Base-by-base conservation (phyloP, 1,140 invertebrate species). In the Melitaea cinxia region DNA sequence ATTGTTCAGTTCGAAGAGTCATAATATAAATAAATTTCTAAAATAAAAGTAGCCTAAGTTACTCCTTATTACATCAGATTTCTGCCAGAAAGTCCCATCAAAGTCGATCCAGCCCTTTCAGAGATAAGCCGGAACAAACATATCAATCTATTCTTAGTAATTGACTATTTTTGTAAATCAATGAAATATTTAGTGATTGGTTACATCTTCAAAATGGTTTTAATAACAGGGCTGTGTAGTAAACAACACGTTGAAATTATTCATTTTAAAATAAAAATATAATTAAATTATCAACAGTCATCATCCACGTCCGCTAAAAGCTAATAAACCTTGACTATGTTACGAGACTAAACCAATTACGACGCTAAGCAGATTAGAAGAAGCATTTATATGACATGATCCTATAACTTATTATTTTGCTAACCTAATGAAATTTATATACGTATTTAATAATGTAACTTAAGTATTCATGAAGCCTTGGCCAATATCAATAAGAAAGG, bases 101-200 rank as follows among this genome's bases (percentile, higher is more conserved):
- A 61, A 50, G 39, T 61, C 14, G 47, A 42, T 61, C 58, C 58
- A 62, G 50, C 49, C 37, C 28, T 66, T 60, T 37, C 64, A 60
- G 64, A 66, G 57, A 60, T 66, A 54, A 60, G 56, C 56, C 63
- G 58, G 56, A 66, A 66, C 64, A 66, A 66, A 66, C 64, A 65
- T n/a, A n/a, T n/a, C n/a, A n/a, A n/a, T n/a, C n/a, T n/a, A n/a
- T n/a, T n/a, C n/a, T n/a, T n/a, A n/a, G n/a, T n/a, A n/a, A n/a
- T n/a, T n/a, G n/a, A n/a, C n/a, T n/a, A n/a, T n/a, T n/a, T n/a
- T n/a, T n/a, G n/a, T n/a, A n/a, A n/a, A n/a, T n/a, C n/a, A n/a
- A n/a, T n/a, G n/a, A n/a, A n/a, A n/a, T n/a, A n/a, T n/a, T n/a
- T n/a, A n/a, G n/a, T n/a, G n/a, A n/a, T n/a, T n/a, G n/a, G n/a